These are phyloP conservation scores for Dolichopus griseipennis DNA, from an alignment of 2,888 invertebrate species.

Conservation along the genomic window DNA sequence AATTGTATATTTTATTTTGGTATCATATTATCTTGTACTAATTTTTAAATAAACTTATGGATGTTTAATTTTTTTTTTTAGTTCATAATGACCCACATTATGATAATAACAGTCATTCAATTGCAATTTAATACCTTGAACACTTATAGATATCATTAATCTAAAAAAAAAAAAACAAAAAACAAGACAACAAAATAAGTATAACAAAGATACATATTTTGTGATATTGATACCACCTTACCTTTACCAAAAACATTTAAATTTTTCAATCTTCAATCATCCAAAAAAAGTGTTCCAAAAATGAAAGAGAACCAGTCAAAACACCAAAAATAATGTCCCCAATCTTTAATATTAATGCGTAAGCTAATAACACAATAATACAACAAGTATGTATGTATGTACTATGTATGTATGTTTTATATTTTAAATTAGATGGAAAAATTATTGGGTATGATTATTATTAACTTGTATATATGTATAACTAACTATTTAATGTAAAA, in stretches of 20 bases:
- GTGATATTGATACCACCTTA: neutral
- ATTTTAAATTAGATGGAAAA: neutral
- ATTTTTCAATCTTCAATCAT: neutral
- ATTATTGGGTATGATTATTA: neutral
- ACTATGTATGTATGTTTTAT: neutral
- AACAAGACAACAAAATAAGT: neutral
- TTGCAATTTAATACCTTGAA: slow-evolving; percentile 1
- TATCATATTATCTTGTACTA: too few relatives aligned
- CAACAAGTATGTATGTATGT: neutral
- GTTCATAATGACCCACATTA: too few relatives aligned
- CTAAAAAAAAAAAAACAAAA: neutral
- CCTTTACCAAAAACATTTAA: neutral
- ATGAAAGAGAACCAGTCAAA: neutral
- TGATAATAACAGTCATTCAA: neutral
- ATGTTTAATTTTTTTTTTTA: too few relatives aligned
- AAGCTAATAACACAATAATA: neutral
- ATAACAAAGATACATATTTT: neutral
- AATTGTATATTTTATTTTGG: too few relatives aligned
- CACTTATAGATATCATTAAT: neutral
- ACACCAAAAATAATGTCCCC: neutral
- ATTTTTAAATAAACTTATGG: too few relatives aligned
- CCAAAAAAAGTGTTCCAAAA: neutral
- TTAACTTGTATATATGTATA: neutral
- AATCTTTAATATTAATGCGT: neutral
- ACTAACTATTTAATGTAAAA: neutral